Evolutionary conservation across 2,113 vertebrate genomes (phyloP).

Genomic region (Rhabdomys dilectus): DNA sequence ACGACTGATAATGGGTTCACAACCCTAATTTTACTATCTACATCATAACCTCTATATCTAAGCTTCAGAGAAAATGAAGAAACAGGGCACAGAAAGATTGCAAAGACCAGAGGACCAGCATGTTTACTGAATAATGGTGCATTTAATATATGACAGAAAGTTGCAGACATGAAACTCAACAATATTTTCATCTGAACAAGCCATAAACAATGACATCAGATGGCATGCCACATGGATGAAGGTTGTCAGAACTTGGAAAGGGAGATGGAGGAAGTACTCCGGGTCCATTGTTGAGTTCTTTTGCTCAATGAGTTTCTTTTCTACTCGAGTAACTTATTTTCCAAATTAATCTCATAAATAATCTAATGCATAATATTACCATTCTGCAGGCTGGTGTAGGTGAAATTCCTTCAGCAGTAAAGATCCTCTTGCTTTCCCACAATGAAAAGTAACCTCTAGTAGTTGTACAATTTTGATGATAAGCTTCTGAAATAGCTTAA

Average conservation of each 20-base stretch:
- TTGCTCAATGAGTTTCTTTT: neutral
- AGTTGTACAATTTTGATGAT: neutral
- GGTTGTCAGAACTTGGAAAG: neutral
- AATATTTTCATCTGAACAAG: neutral
- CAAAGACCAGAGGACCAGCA: neutral
- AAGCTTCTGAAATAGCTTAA: neutral
- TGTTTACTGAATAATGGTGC: neutral
- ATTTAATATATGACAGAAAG: neutral
- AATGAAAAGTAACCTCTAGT: neutral
- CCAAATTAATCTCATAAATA: neutral
- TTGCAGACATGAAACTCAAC: neutral
- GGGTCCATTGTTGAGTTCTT: neutral
- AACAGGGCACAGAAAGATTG: neutral
- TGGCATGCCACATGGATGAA: neutral
- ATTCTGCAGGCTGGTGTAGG: neutral
- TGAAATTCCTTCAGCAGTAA: neutral
- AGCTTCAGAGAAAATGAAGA: neutral
- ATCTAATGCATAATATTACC: neutral
- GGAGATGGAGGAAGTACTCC: neutral
- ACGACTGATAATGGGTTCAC: neutral
- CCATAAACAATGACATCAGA: neutral
- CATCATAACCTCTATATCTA: neutral
- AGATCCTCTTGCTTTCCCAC: neutral
- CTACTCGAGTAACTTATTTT: neutral
- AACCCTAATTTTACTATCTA: neutral